These are phyloP conservation scores for Leptinotarsa tumamoca DNA, from an alignment of 2,888 invertebrate species.

Conservation along the genomic window DNA sequence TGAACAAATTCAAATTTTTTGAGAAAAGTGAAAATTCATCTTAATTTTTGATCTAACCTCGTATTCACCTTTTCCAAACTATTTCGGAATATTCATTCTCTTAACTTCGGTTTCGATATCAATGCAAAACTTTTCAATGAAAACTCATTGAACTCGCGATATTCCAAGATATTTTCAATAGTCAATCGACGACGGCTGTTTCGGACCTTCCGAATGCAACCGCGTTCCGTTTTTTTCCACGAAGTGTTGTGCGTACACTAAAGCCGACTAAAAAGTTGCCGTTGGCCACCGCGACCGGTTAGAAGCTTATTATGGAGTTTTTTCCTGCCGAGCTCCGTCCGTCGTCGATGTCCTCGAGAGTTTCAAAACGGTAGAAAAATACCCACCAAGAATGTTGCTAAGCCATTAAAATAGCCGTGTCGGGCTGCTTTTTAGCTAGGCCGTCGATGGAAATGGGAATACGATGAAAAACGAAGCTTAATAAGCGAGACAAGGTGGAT, in stretches of 20 bases:
- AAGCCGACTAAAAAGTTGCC: constrained; percentile 22
- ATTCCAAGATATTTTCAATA: too few relatives aligned
- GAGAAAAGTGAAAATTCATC: too few relatives aligned
- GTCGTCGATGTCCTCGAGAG: constrained; percentile 27
- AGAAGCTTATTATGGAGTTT: constrained; percentile 17
- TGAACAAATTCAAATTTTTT: too few relatives aligned
- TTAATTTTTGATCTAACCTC: too few relatives aligned
- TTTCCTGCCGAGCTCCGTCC: constrained; percentile 20
- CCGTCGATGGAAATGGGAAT: constrained; percentile 3
- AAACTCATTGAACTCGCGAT: too few relatives aligned
- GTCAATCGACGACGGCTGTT: too few relatives aligned
- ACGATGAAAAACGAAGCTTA: background rate
- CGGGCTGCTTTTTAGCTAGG: background rate
- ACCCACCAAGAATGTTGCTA: background rate
- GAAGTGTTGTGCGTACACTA: constrained; percentile 3
- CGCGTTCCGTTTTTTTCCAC: too few relatives aligned
- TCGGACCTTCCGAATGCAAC: too few relatives aligned
- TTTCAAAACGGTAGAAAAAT: constrained; percentile 23
- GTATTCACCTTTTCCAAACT: too few relatives aligned
- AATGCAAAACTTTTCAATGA: too few relatives aligned
- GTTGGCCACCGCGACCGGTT: constrained; percentile 21
- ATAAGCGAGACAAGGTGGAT: background rate
- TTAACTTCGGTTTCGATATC: too few relatives aligned
- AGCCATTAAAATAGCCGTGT: constrained; percentile 2
- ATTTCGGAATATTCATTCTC: too few relatives aligned